phyloP scores from a whole-genome alignment of 1,140 invertebrate species.

The Caerostris darwini region DNA sequence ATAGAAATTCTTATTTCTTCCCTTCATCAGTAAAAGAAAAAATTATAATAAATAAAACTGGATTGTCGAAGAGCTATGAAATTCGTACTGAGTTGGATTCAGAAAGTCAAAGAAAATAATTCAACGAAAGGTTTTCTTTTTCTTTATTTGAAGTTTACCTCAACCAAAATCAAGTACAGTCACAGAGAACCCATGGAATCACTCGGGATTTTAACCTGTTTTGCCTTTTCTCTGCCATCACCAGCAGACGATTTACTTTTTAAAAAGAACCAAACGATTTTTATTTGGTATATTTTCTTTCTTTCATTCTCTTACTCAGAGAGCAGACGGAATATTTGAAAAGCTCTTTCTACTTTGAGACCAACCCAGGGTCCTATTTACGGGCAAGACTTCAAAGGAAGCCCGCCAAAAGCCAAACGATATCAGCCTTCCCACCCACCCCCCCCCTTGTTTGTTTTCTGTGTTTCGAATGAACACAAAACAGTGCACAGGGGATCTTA shows the following conservation, averaged over 20 bases:
- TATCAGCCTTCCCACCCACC: neutral
- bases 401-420: conserved; percentile 47
- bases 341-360: neutral
- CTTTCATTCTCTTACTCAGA: neutral
- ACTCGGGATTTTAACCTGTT: neutral
- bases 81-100: too few species aligned
- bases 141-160: neutral
- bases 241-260: conserved; percentile 8
- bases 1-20: too few species aligned
- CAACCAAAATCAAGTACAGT: neutral
- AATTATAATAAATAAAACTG: too few species aligned
- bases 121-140: neutral
- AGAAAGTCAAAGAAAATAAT: too few species aligned
- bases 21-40: too few species aligned
- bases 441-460: neutral
- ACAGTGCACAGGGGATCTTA: neutral
- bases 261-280: neutral
- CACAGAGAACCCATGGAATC: neutral
- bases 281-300: neutral
- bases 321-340: neutral
- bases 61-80: too few species aligned
- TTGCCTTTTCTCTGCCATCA: neutral
- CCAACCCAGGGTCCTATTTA: neutral
- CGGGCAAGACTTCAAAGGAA: conserved; percentile 32
- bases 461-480: neutral